Percentiles rank a stretch among this genome's conserved stretches.
phyloP scores from a whole-genome alignment of 2,113 vertebrate genomes.

The Willisornis vidua region DNA sequence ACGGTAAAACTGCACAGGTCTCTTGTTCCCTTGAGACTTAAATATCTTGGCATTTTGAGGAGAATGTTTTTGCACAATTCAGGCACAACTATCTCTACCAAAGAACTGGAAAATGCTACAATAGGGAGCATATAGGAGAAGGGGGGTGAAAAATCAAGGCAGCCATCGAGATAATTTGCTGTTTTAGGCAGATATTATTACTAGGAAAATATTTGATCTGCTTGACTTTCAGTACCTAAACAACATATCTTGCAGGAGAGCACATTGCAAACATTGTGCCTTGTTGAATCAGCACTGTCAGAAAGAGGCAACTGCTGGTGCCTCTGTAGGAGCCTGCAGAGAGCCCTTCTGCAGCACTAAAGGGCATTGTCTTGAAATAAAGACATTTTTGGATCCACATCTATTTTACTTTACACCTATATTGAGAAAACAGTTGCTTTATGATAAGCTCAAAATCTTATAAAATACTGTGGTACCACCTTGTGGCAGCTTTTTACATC shows the following conservation, averaged over 20 bases:
- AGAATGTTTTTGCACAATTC: not conserved
- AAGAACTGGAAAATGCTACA: not conserved
- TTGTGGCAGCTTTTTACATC: constrained; percentile 29
- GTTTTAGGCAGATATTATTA: not conserved
- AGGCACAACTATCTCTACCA: not conserved
- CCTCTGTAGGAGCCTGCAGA: not conserved
- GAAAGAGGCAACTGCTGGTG: not conserved
- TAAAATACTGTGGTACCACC: constrained; percentile 46
- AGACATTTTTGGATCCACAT: not conserved
- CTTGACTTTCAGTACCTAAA: not conserved
- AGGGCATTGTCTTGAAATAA: not conserved
- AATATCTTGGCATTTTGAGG: not conserved
- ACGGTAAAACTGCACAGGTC: not conserved
- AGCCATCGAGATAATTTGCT: not conserved
- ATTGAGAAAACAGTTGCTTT: not conserved
- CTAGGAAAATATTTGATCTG: not conserved
- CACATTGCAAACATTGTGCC: fast-evolving
- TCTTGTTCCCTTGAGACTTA: not conserved
- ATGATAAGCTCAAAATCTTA: not conserved
- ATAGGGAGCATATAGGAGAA: not conserved
- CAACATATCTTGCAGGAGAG: not conserved
- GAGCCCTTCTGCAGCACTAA: not conserved
- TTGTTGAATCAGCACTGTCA: not conserved
- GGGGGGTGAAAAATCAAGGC: not conserved
- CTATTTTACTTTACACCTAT: not conserved